Conservation (phyloP, 1,140 invertebrate genomes). For the Chironomus tepperi region DNA sequence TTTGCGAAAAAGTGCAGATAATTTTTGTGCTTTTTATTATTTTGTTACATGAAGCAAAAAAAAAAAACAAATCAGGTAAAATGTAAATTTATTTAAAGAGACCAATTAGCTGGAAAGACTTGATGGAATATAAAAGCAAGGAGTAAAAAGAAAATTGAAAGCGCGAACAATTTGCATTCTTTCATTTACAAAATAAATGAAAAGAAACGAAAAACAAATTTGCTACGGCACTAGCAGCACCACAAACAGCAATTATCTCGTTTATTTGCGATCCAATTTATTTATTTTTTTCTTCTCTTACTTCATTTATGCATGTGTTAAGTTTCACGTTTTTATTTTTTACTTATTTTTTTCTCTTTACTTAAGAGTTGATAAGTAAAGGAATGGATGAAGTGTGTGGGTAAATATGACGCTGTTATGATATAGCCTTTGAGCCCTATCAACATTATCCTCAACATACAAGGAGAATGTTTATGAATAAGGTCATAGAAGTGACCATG, state of each 20-base stretch:
- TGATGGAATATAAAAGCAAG: not conserved
- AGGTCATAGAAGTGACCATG: too few relatives aligned
- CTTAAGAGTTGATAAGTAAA: not conserved
- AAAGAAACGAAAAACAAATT: constrained; percentile 18
- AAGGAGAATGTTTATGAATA: too few relatives aligned
- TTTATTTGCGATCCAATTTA: constrained; percentile 23
- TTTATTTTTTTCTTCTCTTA: not conserved
- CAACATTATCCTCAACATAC: too few relatives aligned
- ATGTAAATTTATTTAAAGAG: not conserved
- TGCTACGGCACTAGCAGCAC: constrained; percentile 9
- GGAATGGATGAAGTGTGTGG: not conserved
- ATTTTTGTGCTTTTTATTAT: not conserved
- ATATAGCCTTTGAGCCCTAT: too few relatives aligned
- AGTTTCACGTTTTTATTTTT: constrained; percentile 2
- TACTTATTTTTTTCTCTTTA: too few relatives aligned
- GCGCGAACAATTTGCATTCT: constrained; percentile 11
- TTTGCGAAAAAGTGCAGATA: not conserved
- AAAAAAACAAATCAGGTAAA: not conserved
- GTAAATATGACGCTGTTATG: too few relatives aligned
- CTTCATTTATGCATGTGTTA: constrained; percentile 6
- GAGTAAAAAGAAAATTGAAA: not conserved
- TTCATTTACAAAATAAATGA: not conserved
- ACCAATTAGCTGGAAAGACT: not conserved
- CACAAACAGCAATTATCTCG: constrained; percentile 19
- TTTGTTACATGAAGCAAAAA: too few relatives aligned